These are phyloP conservation scores for Ammospiza nelsoni DNA, from an alignment of 2,113 vertebrate species.

Conservation along the genomic window DNA sequence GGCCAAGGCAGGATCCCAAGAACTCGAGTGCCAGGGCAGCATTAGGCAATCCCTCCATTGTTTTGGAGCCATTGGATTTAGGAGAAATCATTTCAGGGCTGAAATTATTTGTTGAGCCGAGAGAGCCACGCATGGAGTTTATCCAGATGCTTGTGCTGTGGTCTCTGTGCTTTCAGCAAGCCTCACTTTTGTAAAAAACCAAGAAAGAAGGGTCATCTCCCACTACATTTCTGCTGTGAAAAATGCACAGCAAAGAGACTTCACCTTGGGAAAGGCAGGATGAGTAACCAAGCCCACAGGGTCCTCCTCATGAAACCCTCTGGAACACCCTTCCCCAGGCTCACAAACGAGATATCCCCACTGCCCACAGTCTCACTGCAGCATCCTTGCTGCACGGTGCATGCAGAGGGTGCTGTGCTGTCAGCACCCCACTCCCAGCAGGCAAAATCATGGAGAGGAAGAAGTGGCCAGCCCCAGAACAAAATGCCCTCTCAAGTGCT, in stretches of 20 bases:
- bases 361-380: background rate
- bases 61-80: background rate
- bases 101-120: background rate
- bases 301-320: background rate
- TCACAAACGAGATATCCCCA: background rate
- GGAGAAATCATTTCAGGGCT: background rate
- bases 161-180: background rate
- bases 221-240: background rate
- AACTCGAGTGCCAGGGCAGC: fast-evolving
- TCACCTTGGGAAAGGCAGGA: background rate
- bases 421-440: background rate
- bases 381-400: background rate
- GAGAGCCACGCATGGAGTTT: background rate
- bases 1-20: background rate
- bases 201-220: background rate
- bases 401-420: background rate
- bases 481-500: slow-evolving; percentile 28
- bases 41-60: background rate
- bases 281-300: background rate
- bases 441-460: background rate
- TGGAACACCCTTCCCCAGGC: background rate
- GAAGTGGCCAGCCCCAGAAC: slow-evolving; percentile 5
- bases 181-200: background rate
- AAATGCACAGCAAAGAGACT: background rate
- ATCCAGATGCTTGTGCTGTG: background rate